Evolutionary conservation across 2,113 vertebrate genomes (phyloP).

Genomic region (Sterna hirundo): DNA sequence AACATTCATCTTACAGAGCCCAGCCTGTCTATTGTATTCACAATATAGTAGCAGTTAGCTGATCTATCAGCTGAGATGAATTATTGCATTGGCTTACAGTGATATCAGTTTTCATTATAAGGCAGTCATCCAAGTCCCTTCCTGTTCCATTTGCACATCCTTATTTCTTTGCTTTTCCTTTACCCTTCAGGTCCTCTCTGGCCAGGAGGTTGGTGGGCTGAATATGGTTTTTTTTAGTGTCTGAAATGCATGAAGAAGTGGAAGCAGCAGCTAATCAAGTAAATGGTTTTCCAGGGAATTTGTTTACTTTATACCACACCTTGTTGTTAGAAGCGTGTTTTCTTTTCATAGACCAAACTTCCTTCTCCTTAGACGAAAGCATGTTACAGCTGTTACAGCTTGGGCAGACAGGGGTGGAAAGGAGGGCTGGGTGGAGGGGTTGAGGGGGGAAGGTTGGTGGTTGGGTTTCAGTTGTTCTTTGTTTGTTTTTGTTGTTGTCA

Average conservation of each 20-base stretch:
- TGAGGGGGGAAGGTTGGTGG: accelerated
- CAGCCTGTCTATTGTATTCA: slow-evolving; percentile 34
- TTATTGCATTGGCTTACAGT: slow-evolving; percentile 34
- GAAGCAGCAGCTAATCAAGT: background rate
- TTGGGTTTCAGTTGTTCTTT: background rate
- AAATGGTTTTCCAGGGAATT: background rate
- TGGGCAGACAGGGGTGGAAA: background rate
- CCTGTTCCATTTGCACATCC: background rate
- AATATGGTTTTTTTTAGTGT: background rate
- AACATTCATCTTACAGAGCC: slow-evolving; percentile 35
- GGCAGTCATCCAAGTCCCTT: slow-evolving; percentile 26
- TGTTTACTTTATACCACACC: background rate
- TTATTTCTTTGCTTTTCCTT: slow-evolving; percentile 3
- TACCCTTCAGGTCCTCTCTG: background rate
- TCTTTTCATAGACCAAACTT: background rate
- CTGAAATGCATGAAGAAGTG: background rate
- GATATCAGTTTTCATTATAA: slow-evolving; percentile 38
- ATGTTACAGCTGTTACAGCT: background rate
- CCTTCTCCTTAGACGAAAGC: background rate
- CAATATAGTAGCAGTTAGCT: slow-evolving; percentile 43
- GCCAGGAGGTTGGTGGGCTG: background rate
- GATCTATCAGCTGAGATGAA: slow-evolving; percentile 46
- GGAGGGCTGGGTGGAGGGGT: background rate
- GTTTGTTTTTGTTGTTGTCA: background rate
- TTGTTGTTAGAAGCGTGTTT: background rate